Percentiles rank a stretch among this genome's conserved stretches.
phyloP scores from a whole-genome alignment of 1,140 invertebrate species.

The Drosophila yakuba region DNA sequence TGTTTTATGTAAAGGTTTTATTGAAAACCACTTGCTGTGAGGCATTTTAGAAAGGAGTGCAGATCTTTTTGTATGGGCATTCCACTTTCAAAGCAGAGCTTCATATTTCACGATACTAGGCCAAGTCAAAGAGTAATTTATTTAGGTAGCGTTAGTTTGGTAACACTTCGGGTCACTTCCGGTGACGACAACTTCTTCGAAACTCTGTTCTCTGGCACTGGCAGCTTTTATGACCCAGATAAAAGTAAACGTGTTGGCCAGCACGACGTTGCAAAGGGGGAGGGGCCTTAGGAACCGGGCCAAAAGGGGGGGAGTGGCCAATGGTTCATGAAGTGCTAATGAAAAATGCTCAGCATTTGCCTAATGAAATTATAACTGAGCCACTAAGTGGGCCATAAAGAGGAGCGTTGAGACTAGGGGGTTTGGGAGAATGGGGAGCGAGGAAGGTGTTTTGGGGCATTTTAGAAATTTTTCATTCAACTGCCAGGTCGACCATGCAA shows the following conservation, averaged over 20 bases:
- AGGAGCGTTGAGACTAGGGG: constrained; percentile 18
- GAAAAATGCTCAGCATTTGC: constrained; percentile 80
- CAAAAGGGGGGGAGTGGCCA: background rate
- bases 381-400: constrained; percentile 71
- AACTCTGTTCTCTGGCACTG: constrained; percentile 41
- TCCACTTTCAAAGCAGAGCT: too few relatives aligned
- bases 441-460: constrained; percentile 30
- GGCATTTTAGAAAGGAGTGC: too few relatives aligned
- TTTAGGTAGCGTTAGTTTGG: constrained; percentile 60
- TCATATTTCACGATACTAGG: constrained; percentile 1
- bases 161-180: constrained; percentile 66
- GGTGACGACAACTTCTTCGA: constrained; percentile 53
- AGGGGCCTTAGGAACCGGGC: too few relatives aligned
- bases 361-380: constrained; percentile 78
- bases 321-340: constrained; percentile 65
- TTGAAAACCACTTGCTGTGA: too few relatives aligned
- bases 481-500: constrained; percentile 44
- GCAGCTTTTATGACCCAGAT: constrained; percentile 76
- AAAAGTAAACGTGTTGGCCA: constrained; percentile 76
- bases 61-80: too few relatives aligned
- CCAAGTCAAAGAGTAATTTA: constrained; percentile 59
- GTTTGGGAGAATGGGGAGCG: background rate
- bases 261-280: constrained; percentile 18
- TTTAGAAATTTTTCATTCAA: constrained; percentile 53
- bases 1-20: too few relatives aligned